A percentile compares a stretch with the other conserved stretches of the same genome.
Conservation (phyloP, 1,140 invertebrate genomes). For the Hestina assimilis region DNA sequence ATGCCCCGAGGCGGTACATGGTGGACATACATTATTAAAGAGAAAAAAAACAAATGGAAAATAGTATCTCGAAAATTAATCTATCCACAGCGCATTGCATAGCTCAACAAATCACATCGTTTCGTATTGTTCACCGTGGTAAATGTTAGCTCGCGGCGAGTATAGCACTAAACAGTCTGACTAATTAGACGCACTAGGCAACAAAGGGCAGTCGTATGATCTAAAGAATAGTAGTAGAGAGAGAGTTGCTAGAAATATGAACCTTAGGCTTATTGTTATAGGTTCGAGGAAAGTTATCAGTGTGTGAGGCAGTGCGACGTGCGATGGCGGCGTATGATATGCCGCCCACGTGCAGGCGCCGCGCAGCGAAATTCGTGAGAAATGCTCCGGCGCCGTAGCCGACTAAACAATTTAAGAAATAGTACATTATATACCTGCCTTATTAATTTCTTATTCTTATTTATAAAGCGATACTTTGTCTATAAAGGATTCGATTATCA, state of each 20-base stretch:
- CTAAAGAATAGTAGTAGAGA: slow-evolving; percentile 22
- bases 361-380: slow-evolving; percentile 73
- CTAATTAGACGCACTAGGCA: slow-evolving; percentile 75
- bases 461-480: too few relatives aligned
- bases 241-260: slow-evolving; percentile 20
- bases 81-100: slow-evolving; percentile 30
- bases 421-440: neutral
- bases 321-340: slow-evolving; percentile 67
- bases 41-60: slow-evolving; percentile 25
- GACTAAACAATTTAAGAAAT: slow-evolving; percentile 26
- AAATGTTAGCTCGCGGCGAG: slow-evolving; percentile 58
- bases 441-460: too few relatives aligned
- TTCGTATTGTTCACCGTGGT: slow-evolving; percentile 56
- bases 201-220: slow-evolving; percentile 54
- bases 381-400: slow-evolving; percentile 51
- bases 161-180: slow-evolving; percentile 70
- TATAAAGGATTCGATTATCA: too few relatives aligned
- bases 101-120: slow-evolving; percentile 60
- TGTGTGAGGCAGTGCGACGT: slow-evolving; percentile 44
- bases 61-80: slow-evolving; percentile 32
- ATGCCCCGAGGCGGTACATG: slow-evolving; percentile 35
- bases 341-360: slow-evolving; percentile 70
- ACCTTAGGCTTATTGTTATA: slow-evolving; percentile 36
- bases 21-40: slow-evolving; percentile 25
- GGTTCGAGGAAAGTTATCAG: slow-evolving; percentile 29